Percentiles rank a stretch among this genome's conserved stretches.
These are phyloP conservation scores for Trialeurodes vaporariorum DNA, from an alignment of 1,140 invertebrate genomes.

Conservation along the genomic window DNA sequence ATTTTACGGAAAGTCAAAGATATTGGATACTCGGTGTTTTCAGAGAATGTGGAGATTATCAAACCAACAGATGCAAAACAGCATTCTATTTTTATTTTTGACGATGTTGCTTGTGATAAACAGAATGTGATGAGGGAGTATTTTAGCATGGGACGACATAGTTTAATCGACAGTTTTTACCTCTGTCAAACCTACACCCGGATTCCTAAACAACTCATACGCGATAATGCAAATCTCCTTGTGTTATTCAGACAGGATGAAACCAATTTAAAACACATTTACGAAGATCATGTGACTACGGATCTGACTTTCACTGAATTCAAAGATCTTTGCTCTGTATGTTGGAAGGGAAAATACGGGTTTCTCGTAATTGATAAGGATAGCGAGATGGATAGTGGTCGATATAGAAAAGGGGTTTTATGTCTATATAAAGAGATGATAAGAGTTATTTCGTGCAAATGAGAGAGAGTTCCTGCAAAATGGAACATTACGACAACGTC, in stretches of 20 bases:
- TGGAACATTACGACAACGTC: too few species aligned
- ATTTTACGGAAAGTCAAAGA: constrained; percentile 21
- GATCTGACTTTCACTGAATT: constrained; percentile 28
- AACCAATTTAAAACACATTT: constrained; percentile 32
- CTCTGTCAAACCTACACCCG: constrained; percentile 31
- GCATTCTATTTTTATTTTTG: constrained; percentile 34
- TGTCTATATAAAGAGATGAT: background rate
- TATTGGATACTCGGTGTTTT: constrained; percentile 19
- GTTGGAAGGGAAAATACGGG: constrained; percentile 17
- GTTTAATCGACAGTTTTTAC: constrained; percentile 32
- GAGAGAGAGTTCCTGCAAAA: too few species aligned
- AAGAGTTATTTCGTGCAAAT: background rate
- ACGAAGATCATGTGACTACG: constrained; percentile 31
- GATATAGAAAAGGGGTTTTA: constrained; percentile 5
- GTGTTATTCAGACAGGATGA: constrained; percentile 33
- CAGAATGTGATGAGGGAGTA: constrained; percentile 31
- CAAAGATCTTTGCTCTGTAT: constrained; percentile 21
- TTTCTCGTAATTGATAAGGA: constrained; percentile 23
- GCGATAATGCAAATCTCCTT: constrained; percentile 33
- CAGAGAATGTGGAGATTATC: constrained; percentile 25
- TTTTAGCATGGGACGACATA: constrained; percentile 33
- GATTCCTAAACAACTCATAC: constrained; percentile 32
- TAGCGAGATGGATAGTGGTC: constrained; percentile 12
- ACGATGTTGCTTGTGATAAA: constrained; percentile 33
- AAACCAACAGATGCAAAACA: constrained; percentile 21